These are phyloP conservation scores for Stramonita haemastoma DNA, from an alignment of 2,888 invertebrate species.

Conservation along the genomic window DNA sequence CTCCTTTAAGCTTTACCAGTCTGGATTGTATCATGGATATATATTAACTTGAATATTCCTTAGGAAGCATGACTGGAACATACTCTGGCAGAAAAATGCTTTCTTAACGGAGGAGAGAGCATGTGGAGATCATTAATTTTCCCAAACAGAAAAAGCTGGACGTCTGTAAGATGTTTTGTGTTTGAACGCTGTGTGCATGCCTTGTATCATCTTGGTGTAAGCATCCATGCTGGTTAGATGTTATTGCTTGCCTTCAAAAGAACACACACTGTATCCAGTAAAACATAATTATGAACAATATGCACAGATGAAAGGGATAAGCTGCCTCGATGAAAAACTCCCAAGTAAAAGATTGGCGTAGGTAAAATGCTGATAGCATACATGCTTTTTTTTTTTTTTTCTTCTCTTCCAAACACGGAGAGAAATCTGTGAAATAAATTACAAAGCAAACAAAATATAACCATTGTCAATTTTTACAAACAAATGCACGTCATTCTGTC, in stretches of 20 bases:
- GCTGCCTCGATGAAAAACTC: slow-evolving; percentile 35
- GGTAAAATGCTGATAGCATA: slow-evolving; percentile 28
- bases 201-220: no score
- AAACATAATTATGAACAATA: background rate
- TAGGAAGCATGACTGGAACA: no score
- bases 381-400: background rate
- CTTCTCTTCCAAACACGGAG: background rate
- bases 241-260: background rate
- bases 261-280: background rate
- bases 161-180: no score
- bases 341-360: slow-evolving; percentile 10
- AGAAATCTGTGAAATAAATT: background rate
- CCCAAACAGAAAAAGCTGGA: no score
- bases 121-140: no score
- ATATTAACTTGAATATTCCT: no score
- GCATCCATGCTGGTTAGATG: background rate
- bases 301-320: slow-evolving; percentile 25
- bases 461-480: background rate
- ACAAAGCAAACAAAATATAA: slow-evolving; percentile 5
- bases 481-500: background rate
- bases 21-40: no score
- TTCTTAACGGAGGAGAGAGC: no score
- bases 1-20: no score
- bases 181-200: no score
- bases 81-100: no score